These are phyloP conservation scores for Aproaerema taeniolella DNA, from an alignment of 2,888 invertebrate genomes.

Conservation along the genomic window DNA sequence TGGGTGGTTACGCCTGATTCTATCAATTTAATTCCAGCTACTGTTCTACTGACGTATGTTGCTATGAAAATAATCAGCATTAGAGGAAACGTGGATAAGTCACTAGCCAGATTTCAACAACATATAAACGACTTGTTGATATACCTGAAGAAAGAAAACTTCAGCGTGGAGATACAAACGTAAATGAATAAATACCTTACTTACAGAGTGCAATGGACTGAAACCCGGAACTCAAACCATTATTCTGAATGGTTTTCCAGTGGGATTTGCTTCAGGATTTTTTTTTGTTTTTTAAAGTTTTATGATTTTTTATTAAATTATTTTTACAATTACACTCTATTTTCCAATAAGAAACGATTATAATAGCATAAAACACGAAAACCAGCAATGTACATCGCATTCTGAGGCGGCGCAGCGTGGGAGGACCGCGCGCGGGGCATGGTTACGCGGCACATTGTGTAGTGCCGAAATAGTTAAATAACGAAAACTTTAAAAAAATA, in stretches of 20 bases:
- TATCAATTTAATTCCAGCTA: not conserved
- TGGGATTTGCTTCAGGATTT: not conserved
- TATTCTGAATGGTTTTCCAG: not conserved
- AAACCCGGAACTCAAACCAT: not conserved
- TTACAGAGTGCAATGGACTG: no score
- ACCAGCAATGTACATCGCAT: no score
- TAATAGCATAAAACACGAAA: no score
- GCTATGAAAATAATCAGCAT: not conserved
- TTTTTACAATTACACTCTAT: not conserved
- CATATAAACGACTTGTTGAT: not conserved
- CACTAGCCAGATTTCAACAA: not conserved
- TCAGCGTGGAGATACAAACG: not conserved
- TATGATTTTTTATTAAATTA: not conserved
- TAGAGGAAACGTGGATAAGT: not conserved
- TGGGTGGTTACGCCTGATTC: not conserved
- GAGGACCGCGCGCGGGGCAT: no score
- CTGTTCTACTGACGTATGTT: not conserved
- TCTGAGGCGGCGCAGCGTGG: no score
- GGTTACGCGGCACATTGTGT: no score
- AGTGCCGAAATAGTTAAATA: no score
- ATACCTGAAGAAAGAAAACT: not conserved
- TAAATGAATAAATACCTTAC: no score
- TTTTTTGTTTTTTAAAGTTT: not conserved
- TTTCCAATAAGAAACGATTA: no score
- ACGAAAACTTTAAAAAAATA: no score